Evolutionary conservation across 2,888 invertebrate species (phyloP), one percentile per base, ranked within the genome.

Genomic region (Rosalia funebris): DNA sequence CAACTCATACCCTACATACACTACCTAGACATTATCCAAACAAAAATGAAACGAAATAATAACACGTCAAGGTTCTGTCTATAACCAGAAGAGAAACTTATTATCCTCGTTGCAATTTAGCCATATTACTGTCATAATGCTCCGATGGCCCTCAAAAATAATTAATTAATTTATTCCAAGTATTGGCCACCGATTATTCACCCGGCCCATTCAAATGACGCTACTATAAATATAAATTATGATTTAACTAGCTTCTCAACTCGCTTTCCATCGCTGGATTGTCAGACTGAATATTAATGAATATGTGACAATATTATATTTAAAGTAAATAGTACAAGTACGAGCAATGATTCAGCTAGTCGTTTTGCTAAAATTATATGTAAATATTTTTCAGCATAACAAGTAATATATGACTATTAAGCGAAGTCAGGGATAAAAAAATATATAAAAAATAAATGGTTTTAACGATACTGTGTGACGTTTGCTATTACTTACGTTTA

Each of bases 311-410:
- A 25, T 5, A 25, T 5, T 25, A 5, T 25, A 9, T 25, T 25
- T 25, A 3, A 25, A 25, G 9, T 25, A 25, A 25, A 25, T 25
- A 25, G 3, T 25, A 25, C 25, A 25, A 25, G 9, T 25, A 25
- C 9, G 25, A 25, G 9, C 9, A 25, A 25, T 25, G 25, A n/a
- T n/a, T n/a, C n/a, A n/a, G n/a, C n/a, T n/a, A n/a, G 3, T 25
- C 4, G 25, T 25, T 25, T 25, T 25, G 25, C 25, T 25, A 25
- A 25, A 25, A 25, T n/a, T 5, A 9, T 25, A 25, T 25, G 25
- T 25, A 25, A 25, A 25, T 25, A 47, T 59, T 56, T 58, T 52
- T 58, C 50, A 66, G 55, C 36, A 75, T 73, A 25, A 25, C 9
- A 25, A 25, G 9, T 25, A n/a, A n/a, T n/a, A n/a, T n/a, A n/a